Conservation (phyloP, 1,140 invertebrate species). For the Hylyphantes graminicola region DNA sequence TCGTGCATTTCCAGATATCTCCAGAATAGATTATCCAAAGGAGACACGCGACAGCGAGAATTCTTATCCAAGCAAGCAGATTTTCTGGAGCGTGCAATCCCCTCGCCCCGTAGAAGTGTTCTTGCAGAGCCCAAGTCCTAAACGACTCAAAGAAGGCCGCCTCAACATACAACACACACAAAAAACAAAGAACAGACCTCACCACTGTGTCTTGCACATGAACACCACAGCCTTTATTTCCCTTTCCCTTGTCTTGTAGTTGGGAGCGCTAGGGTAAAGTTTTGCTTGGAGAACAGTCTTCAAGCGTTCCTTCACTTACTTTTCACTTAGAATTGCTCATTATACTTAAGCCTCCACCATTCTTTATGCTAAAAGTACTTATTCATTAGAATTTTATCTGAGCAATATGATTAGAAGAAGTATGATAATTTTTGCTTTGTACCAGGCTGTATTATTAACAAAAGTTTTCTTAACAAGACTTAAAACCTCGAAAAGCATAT, state of each 20-base stretch:
- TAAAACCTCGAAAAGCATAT: too few species aligned
- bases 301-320: too few species aligned
- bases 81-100: conserved; percentile 19
- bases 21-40: conserved; percentile 51
- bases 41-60: conserved; percentile 31
- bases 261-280: too few species aligned
- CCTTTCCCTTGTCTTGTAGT: conserved; percentile 3
- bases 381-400: too few species aligned
- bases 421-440: too few species aligned
- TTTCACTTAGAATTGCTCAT: too few species aligned
- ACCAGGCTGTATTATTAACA: too few species aligned
- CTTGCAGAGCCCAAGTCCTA: conserved; percentile 31
- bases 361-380: too few species aligned
- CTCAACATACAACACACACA: conserved; percentile 6
- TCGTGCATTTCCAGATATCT: conserved; percentile 8
- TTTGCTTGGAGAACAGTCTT: too few species aligned
- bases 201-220: conserved; percentile 1
- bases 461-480: too few species aligned
- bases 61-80: conserved; percentile 15
- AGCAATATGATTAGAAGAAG: too few species aligned
- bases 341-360: too few species aligned
- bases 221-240: background rate
- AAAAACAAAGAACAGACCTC: conserved; percentile 32
- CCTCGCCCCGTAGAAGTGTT: conserved; percentile 45
- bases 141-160: conserved; percentile 33